Percentiles rank a stretch among this genome's conserved stretches.
phyloP scores from a whole-genome alignment of 2,797 vertebrate genomes.

The Cercopithecus petaurista region DNA sequence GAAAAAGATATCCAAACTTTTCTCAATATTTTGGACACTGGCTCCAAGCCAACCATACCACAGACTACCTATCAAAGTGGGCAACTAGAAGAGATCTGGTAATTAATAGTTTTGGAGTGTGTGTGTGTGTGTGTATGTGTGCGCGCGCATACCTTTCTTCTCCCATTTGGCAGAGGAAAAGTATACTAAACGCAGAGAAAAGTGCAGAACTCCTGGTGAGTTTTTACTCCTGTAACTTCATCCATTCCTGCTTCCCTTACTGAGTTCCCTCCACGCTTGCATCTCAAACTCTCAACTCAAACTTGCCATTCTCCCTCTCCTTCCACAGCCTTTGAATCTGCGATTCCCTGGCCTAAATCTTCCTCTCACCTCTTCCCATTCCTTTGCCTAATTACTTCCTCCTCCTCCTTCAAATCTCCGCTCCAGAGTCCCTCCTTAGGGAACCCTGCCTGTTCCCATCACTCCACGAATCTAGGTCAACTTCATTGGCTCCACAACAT shows the following conservation, averaged over 20 bases:
- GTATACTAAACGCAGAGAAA: not conserved
- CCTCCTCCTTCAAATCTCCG: not conserved
- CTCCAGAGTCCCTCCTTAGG: not conserved
- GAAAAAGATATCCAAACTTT: not conserved
- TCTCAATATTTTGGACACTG: not conserved
- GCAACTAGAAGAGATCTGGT: not conserved
- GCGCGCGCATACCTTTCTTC: rapidly evolving
- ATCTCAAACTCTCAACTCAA: not conserved
- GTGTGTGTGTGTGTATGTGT: too few species aligned
- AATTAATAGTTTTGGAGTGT: not conserved
- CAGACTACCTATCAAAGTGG: not conserved
- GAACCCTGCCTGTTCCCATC: not conserved
- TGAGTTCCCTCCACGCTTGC: not conserved
- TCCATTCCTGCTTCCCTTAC: not conserved
- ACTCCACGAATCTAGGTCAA: not conserved
- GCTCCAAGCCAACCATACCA: not conserved
- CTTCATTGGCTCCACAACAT: not conserved
- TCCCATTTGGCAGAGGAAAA: not conserved
- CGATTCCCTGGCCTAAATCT: not conserved
- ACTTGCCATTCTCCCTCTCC: not conserved
- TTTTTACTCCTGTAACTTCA: not conserved
- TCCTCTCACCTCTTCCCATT: not conserved
- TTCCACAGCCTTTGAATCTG: not conserved
- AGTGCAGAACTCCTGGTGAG: not conserved
- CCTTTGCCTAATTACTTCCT: not conserved